Percentiles rank a stretch among this genome's conserved stretches.
These are phyloP conservation scores for Gryllus bimaculatus DNA, from an alignment of 1,140 invertebrate species.

Conservation along the genomic window DNA sequence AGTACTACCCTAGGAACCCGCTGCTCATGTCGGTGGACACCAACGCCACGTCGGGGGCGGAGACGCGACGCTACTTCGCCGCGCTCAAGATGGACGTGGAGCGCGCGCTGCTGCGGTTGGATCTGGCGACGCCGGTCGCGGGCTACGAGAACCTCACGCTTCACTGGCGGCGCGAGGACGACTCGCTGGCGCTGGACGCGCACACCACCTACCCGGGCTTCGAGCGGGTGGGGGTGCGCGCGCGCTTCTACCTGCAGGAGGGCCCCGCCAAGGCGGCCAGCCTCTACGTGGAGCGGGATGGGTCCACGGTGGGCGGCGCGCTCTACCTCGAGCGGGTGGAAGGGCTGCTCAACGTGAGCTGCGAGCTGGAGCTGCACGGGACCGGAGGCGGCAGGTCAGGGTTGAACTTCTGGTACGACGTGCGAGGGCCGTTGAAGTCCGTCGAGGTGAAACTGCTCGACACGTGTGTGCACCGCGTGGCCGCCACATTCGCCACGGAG, in stretches of 20 bases:
- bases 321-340: no score
- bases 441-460: no score
- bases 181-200: not conserved
- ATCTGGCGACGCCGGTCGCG: not conserved
- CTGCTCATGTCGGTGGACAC: not conserved
- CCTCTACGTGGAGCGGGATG: no score
- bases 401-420: no score
- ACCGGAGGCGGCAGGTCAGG: no score
- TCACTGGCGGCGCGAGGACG: not conserved
- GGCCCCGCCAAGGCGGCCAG: no score
- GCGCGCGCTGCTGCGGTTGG: not conserved
- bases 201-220: not conserved
- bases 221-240: not conserved
- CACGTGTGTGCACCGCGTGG: no score
- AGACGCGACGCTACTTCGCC: not conserved
- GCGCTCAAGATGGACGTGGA: not conserved
- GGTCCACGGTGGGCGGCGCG: no score
- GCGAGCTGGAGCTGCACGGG: no score
- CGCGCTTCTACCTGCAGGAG: not conserved
- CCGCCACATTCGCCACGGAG: no score
- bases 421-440: no score
- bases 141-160: not conserved
- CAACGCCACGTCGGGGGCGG: not conserved
- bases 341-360: no score
- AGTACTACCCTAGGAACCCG: not conserved